Evolutionary conservation across 2,888 invertebrate species (phyloP).

Genomic region (Oscheius onirici): DNA sequence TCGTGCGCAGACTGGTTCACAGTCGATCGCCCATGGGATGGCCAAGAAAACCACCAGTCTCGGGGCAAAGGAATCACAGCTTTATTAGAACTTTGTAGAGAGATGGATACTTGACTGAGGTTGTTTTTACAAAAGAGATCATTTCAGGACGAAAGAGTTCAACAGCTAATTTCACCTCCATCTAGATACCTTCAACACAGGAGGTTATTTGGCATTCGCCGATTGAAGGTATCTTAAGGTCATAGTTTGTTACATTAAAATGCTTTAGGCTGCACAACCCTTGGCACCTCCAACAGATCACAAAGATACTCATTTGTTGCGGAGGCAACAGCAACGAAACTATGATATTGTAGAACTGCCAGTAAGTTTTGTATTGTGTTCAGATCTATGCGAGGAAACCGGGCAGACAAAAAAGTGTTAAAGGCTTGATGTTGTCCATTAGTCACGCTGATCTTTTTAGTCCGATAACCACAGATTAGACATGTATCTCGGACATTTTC

Average conservation of each 20-base stretch:
- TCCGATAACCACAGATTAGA: too few relatives aligned
- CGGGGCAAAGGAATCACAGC: conserved; percentile 6
- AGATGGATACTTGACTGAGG: background rate
- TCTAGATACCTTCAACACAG: conserved; percentile 29
- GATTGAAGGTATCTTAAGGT: conserved; percentile 42
- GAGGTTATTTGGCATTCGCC: conserved; percentile 51
- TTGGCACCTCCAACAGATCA: conserved; percentile 21
- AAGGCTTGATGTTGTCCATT: too few relatives aligned
- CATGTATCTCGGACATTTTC: too few relatives aligned
- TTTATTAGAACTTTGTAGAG: background rate
- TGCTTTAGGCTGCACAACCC: conserved; percentile 7
- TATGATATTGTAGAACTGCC: conserved; percentile 23
- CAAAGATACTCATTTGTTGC: background rate
- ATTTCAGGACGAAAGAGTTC: conserved; percentile 19
- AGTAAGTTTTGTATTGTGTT: background rate
- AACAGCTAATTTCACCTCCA: conserved; percentile 14
- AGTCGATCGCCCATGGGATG: conserved; percentile 30
- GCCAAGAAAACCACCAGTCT: conserved; percentile 25
- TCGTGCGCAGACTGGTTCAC: conserved; percentile 25
- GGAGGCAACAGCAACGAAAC: conserved; percentile 20
- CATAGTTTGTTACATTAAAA: background rate
- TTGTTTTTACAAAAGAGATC: background rate
- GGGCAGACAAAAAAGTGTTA: too few relatives aligned
- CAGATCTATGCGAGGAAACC: too few relatives aligned
- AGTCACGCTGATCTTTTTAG: too few relatives aligned